These are phyloP conservation scores for Apeltes quadracus DNA, from an alignment of 2,113 vertebrate genomes.

Conservation along the genomic window DNA sequence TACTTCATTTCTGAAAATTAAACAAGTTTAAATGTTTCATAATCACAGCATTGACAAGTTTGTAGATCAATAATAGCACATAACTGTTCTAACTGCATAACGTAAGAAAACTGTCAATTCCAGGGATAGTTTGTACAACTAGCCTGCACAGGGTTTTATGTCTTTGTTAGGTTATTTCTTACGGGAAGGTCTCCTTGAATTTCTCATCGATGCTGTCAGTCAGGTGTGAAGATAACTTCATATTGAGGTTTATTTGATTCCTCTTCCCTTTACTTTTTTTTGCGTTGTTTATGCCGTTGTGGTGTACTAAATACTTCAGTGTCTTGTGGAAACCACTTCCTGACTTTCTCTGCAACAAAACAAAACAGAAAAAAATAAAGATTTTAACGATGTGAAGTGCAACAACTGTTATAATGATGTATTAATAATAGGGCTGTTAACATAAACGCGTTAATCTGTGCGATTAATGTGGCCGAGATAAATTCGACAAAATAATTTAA, in stretches of 20 bases:
- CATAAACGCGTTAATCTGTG: too few species aligned
- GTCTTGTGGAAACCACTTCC: not conserved
- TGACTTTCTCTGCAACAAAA: not conserved
- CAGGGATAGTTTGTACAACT: too few species aligned
- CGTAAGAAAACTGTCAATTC: too few species aligned
- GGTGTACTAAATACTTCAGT: constrained; percentile 23
- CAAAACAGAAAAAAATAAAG: not conserved
- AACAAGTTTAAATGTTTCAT: not conserved
- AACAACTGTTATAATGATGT: not conserved
- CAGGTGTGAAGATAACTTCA: constrained; percentile 31
- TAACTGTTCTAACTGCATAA: not conserved
- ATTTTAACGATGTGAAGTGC: not conserved
- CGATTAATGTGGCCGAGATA: too few species aligned
- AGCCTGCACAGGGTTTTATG: not conserved
- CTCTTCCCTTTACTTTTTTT: not conserved
- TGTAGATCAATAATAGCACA: not conserved
- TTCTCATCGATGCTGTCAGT: constrained; percentile 50
- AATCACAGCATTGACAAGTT: not conserved
- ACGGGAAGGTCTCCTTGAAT: constrained; percentile 61
- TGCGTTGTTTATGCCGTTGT: constrained; percentile 16
- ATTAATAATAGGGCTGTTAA: too few species aligned
- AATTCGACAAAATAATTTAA: too few species aligned
- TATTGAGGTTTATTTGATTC: constrained; percentile 31
- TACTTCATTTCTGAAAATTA: constrained; percentile 51
- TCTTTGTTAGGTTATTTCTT: constrained; percentile 10